Conservation (phyloP, 2,888 invertebrate species). For the Chromoteleia sp. region DNA sequence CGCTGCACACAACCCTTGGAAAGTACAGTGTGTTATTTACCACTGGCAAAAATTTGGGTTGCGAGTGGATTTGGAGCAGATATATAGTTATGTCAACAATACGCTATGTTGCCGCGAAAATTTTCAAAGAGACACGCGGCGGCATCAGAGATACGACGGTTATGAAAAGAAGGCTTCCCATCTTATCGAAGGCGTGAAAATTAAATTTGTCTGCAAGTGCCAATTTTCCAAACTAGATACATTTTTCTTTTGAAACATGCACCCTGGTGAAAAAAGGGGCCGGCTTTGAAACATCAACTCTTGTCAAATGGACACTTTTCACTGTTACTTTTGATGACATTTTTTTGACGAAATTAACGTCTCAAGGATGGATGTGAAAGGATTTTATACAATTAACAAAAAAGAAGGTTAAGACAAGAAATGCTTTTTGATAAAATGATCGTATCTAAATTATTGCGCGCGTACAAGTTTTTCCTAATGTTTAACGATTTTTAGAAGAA, state of each 20-base stretch:
- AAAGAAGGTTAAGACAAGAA: not conserved
- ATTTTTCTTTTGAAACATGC: constrained; percentile 38
- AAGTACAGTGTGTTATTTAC: constrained; percentile 27
- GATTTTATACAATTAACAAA: constrained; percentile 39
- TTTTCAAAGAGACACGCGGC: constrained; percentile 38
- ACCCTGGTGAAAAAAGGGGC: not conserved
- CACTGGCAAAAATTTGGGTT: constrained; percentile 14
- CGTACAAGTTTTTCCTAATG: too few relatives aligned
- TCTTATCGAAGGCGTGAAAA: constrained; percentile 47
- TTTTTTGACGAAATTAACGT: constrained; percentile 31
- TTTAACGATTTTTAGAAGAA: too few relatives aligned
- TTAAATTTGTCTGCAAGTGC: constrained; percentile 51
- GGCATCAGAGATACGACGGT: constrained; percentile 43
- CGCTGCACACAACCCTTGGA: constrained; percentile 31
- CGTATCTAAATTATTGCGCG: too few relatives aligned
- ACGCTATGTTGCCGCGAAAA: constrained; percentile 42
- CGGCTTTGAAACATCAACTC: constrained; percentile 45
- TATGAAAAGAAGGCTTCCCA: constrained; percentile 28
- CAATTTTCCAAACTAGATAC: constrained; percentile 47
- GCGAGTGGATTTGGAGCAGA: constrained; percentile 53
- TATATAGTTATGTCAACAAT: constrained; percentile 44
- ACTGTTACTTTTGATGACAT: constrained; percentile 20
- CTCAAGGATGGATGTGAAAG: constrained; percentile 9
- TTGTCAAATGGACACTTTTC: constrained; percentile 45
- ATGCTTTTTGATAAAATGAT: not conserved